phyloP scores from a whole-genome alignment of 2,888 invertebrate species.

The Cataglyphis rosenhaueri region DNA sequence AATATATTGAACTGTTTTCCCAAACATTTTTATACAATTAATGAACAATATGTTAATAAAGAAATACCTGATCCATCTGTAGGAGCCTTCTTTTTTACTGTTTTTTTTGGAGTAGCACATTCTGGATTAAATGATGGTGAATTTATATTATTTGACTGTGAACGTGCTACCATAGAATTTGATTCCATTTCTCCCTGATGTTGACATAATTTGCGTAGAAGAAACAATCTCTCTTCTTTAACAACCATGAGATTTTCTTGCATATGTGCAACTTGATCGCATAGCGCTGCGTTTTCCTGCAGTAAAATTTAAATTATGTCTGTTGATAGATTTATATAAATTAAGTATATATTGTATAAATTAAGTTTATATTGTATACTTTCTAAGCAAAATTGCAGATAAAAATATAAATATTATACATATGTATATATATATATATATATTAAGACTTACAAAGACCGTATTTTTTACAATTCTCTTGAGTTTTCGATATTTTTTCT shows the following conservation, averaged over 20 bases:
- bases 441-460: conserved; percentile 88
- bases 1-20: not conserved
- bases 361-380: no score
- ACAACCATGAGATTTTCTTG: conserved; percentile 93
- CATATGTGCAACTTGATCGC: conserved; percentile 94
- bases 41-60: not conserved
- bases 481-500: conserved; percentile 88
- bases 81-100: conserved; percentile 78
- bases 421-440: not conserved
- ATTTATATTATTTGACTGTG: conserved; percentile 77
- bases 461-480: conserved; percentile 89
- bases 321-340: conserved; percentile 11
- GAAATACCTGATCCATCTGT: conserved; percentile 77
- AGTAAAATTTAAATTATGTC: conserved; percentile 37
- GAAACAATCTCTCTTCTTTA: conserved; percentile 93
- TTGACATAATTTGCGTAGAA: conserved; percentile 91
- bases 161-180: conserved; percentile 71
- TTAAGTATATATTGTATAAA: not conserved
- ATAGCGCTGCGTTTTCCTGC: conserved; percentile 94
- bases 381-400: not conserved
- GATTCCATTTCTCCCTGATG: conserved; percentile 85
- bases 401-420: not conserved
- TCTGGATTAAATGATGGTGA: conserved; percentile 75
- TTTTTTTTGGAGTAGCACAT: conserved; percentile 78
- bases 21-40: conserved; percentile 10